phyloP scores from a whole-genome alignment of 2,797 vertebrate species.

The Oreonectes daqikongensis region DNA sequence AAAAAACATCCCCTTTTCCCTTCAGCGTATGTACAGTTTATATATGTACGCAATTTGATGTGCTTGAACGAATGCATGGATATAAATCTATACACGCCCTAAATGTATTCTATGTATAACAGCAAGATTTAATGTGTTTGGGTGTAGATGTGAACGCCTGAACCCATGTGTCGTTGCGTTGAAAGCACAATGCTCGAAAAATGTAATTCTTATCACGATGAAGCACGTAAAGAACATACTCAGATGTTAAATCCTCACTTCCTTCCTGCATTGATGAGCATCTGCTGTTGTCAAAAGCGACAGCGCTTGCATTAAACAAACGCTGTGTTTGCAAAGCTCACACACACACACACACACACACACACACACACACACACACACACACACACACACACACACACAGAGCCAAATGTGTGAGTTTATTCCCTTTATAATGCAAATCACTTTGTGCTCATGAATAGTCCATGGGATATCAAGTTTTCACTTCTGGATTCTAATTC shows the following conservation, averaged over 20 bases:
- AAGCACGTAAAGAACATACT: constrained; percentile 17
- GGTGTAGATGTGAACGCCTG: not conserved
- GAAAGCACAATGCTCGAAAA: constrained; percentile 29
- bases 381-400: constrained; percentile 1
- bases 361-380: not conserved
- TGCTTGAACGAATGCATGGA: not conserved
- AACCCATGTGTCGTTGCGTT: not conserved
- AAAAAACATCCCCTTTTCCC: not conserved
- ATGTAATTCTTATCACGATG: constrained; percentile 16
- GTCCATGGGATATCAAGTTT: not conserved
- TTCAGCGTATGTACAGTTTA: not conserved
- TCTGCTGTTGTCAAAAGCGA: constrained; percentile 5
- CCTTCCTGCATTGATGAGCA: constrained; percentile 3
- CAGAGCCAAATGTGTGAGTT: not conserved
- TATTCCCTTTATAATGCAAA: constrained; percentile 30
- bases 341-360: not conserved
- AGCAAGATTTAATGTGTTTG: not conserved
- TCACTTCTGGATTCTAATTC: not conserved
- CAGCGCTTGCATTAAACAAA: not conserved
- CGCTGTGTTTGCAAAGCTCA: constrained; percentile 13
- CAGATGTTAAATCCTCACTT: not conserved
- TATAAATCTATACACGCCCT: not conserved
- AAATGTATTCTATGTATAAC: not conserved
- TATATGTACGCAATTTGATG: not conserved
- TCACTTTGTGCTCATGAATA: constrained; percentile 27